These are phyloP conservation scores for Zaprionus tsacasi DNA, from an alignment of 1,140 invertebrate species.

Conservation along the genomic window DNA sequence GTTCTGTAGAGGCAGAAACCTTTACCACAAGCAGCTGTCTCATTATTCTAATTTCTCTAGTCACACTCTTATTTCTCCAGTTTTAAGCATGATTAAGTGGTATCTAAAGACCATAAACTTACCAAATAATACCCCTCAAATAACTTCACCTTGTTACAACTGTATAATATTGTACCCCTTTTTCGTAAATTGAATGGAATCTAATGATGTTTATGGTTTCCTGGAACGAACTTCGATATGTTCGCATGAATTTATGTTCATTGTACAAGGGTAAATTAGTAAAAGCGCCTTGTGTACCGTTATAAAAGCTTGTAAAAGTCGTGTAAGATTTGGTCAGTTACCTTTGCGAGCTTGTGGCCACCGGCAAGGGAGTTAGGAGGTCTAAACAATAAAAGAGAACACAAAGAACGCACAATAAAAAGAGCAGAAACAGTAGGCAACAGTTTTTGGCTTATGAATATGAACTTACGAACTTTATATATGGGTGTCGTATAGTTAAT, in stretches of 20 bases:
- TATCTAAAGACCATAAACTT: background rate
- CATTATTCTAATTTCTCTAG: too few relatives aligned
- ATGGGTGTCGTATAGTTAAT: constrained; percentile 1
- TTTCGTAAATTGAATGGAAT: constrained; percentile 29
- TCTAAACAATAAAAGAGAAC: background rate
- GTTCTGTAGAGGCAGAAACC: too few relatives aligned
- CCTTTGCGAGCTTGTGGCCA: background rate
- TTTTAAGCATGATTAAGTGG: background rate
- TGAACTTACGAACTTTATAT: constrained; percentile 1
- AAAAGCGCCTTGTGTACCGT: background rate
- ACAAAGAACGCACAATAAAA: constrained; percentile 15
- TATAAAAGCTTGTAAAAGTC: constrained; percentile 27
- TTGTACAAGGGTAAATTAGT: constrained; percentile 43
- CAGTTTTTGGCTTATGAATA: constrained; percentile 8
- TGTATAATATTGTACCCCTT: constrained; percentile 9
- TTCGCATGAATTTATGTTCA: constrained; percentile 58
- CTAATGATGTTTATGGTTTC: constrained; percentile 61
- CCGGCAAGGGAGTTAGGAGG: background rate
- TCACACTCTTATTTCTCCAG: too few relatives aligned
- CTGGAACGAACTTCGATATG: constrained; percentile 36
- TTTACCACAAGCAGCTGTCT: too few relatives aligned
- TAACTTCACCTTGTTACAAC: background rate
- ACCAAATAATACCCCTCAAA: background rate
- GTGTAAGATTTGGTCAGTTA: constrained; percentile 51
- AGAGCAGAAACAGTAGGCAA: constrained; percentile 11